Conservation (phyloP, 2,888 invertebrate genomes). For the Neocrepidodera transversa region DNA sequence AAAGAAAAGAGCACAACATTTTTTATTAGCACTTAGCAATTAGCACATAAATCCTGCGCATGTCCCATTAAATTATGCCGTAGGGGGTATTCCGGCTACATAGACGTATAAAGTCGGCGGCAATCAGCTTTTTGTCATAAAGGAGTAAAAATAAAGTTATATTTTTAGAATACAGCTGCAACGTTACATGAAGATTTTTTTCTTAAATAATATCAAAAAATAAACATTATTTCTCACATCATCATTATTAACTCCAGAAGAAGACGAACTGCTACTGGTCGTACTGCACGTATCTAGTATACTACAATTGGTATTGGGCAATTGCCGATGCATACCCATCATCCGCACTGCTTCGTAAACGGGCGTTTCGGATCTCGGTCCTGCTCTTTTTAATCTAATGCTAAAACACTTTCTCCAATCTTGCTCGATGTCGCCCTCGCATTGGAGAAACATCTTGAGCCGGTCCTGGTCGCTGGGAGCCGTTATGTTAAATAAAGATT, state of each 20-base stretch:
- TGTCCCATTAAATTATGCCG: too few species aligned
- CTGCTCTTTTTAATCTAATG: slow-evolving; percentile 69
- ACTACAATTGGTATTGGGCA: slow-evolving; percentile 17
- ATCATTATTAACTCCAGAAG: slow-evolving; percentile 34
- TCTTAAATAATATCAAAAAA: background rate
- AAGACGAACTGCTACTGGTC: slow-evolving; percentile 17
- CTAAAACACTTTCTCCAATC: slow-evolving; percentile 64
- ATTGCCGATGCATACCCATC: slow-evolving; percentile 64
- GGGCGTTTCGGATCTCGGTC: slow-evolving; percentile 74
- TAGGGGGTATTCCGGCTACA: too few species aligned
- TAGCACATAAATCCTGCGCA: too few species aligned
- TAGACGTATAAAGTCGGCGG: too few species aligned
- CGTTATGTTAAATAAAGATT: slow-evolving; percentile 81
- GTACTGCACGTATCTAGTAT: slow-evolving; percentile 32
- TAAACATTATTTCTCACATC: slow-evolving; percentile 44
- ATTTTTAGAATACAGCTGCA: too few species aligned
- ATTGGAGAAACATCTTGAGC: slow-evolving; percentile 68
- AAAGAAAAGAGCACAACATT: too few species aligned
- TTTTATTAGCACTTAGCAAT: too few species aligned
- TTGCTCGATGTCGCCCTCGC: slow-evolving; percentile 60
- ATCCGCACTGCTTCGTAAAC: slow-evolving; percentile 75
- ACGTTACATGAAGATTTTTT: too few species aligned
- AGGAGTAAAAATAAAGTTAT: too few species aligned
- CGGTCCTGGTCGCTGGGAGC: slow-evolving; percentile 81
- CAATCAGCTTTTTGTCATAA: too few species aligned